Conservation (phyloP, 2,888 invertebrate genomes). For the Coleophora deauratella region DNA sequence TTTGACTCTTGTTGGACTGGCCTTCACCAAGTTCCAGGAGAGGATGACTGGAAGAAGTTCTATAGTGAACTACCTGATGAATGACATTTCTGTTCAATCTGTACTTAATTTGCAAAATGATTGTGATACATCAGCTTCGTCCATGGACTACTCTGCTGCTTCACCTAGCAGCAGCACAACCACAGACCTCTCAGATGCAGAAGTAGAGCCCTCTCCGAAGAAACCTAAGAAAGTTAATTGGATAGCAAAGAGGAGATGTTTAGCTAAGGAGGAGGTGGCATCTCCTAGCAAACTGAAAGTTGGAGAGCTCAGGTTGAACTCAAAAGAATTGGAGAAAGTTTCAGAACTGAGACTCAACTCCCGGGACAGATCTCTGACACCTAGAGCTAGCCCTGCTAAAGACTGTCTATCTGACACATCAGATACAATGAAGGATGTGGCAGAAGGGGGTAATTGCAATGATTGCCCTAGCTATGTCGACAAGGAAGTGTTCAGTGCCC, state of each 20-base stretch:
- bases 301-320: constrained; percentile 78
- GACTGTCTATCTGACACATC: constrained; percentile 56
- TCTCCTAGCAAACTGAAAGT: constrained; percentile 81
- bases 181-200: constrained; percentile 78
- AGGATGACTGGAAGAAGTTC: constrained; percentile 80
- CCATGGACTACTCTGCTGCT: constrained; percentile 66
- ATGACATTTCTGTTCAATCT: constrained; percentile 85
- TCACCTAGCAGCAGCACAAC: constrained; percentile 65
- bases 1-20: constrained; percentile 85
- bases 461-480: constrained; percentile 80
- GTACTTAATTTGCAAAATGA: constrained; percentile 78
- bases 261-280: constrained; percentile 70
- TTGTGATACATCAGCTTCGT: constrained; percentile 59
- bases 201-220: constrained; percentile 85
- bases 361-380: constrained; percentile 58
- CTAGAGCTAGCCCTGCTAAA: constrained; percentile 61
- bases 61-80: constrained; percentile 81
- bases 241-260: constrained; percentile 65
- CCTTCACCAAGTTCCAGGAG: constrained; percentile 87
- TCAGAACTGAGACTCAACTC: constrained; percentile 63
- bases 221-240: constrained; percentile 74
- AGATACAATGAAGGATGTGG: constrained; percentile 52
- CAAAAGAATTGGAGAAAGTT: constrained; percentile 75
- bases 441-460: constrained; percentile 52
- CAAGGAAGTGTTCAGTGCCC: constrained; percentile 79